These are phyloP conservation scores for Hydrotaea diabolus DNA, from an alignment of 2,888 invertebrate genomes.

Conservation along the genomic window DNA sequence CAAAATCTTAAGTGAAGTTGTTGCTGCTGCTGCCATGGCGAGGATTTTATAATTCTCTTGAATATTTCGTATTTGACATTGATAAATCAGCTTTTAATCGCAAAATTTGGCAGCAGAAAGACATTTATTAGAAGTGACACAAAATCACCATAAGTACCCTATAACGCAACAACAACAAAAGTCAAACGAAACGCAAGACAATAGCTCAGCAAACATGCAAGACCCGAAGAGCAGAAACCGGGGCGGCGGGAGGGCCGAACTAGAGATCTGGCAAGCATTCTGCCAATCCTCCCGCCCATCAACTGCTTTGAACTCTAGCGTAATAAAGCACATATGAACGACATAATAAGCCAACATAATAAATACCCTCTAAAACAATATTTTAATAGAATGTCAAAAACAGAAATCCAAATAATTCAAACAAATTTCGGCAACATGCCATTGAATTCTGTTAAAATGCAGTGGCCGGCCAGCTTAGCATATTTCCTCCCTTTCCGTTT, in stretches of 20 bases:
- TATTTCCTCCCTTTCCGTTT: no score
- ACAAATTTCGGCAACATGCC: slow-evolving; percentile 60
- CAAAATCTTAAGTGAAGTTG: slow-evolving; percentile 26
- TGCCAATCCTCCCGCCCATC: not conserved
- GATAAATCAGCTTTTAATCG: slow-evolving; percentile 80
- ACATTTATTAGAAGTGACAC: slow-evolving; percentile 69
- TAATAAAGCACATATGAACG: slow-evolving; percentile 43
- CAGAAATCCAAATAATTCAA: not conserved
- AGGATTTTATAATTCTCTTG: slow-evolving; percentile 8
- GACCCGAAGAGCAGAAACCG: no score
- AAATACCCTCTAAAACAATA: slow-evolving; percentile 48
- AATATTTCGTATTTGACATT: slow-evolving; percentile 71
- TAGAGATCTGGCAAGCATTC: not conserved
- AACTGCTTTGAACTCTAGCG: slow-evolving; percentile 43
- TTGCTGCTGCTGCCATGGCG: not conserved
- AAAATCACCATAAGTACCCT: slow-evolving; percentile 56
- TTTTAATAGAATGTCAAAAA: slow-evolving; percentile 59
- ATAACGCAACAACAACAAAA: slow-evolving; percentile 25
- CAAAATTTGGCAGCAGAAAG: slow-evolving; percentile 77
- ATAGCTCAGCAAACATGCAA: not conserved
- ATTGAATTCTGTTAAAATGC: slow-evolving; percentile 35
- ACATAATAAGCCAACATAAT: slow-evolving; percentile 46
- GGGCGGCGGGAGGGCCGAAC: not conserved
- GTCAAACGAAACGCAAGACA: slow-evolving; percentile 27
- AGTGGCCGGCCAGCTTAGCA: not conserved